Evolutionary conservation across 2,113 vertebrate genomes (phyloP), one percentile per base, ranked within the genome.

Genomic region (Dipodomys merriami): DNA sequence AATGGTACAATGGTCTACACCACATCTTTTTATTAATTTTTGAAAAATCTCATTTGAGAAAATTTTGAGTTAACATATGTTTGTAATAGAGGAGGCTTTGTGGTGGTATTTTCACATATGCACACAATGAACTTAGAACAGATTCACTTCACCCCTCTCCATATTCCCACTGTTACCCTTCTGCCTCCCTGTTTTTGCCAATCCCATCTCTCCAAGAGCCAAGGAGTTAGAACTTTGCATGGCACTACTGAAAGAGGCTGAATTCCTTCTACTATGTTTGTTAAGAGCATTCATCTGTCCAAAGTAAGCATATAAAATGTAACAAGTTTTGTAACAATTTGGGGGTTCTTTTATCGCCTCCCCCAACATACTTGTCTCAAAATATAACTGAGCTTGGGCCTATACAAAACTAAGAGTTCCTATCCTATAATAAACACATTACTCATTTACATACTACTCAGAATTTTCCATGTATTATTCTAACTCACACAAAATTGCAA

Each of bases 241-340:
- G 53, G 92, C 62, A 88, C 9, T 18, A 20, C 2, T 68, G 3
- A 88, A 68, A 27, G 20, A 72, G 35, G 25, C 18, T 65, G 69
- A 29, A 73, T n/a, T 49, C 35, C 39, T 73, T 93, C 33, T 60
- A 15, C 9, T 33, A 39, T 64, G 16, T 90, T 93, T 83, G 49
- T 65, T 92, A 88, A 91, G 79, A 83, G 46, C 30, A 80, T 78
- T 57, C 27, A 16, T 73, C 76, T 86, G n/a, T 62, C 27, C 79
- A 93, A 95, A 92, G 44, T 60, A 86, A 84, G 87, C 69, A 90
- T 65, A 81, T 78, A 73, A 88, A 82, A 94, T 65, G 53, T 6
- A 89, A 78, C 10, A 35, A 39, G 62, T 92, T 88, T 78, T 90
- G 3, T 30, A 79, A 90, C 15, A 74, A 72, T 91, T 94, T 82